A percentile compares a stretch with the other conserved stretches of the same genome.
These are phyloP conservation scores for Macrobrachium nipponense DNA, from an alignment of 1,140 invertebrate species.

Conservation along the genomic window DNA sequence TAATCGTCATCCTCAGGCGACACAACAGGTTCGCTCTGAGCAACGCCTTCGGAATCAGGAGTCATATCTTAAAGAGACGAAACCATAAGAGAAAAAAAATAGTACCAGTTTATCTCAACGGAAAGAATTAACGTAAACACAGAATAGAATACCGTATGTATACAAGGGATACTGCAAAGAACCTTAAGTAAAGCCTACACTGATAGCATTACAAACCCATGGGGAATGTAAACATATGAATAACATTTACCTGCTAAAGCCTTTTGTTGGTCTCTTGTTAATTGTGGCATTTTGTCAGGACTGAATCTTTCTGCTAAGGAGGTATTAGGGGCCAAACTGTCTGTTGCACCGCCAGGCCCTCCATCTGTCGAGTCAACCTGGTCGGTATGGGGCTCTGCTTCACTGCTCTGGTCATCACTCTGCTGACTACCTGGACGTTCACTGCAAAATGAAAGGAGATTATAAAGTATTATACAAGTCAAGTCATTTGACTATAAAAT, in stretches of 20 bases:
- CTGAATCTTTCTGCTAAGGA: conserved; percentile 38
- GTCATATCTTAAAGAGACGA: conserved; percentile 31
- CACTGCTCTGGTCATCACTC: conserved; percentile 64
- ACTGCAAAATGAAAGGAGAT: not conserved
- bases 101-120: too few species aligned
- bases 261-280: conserved; percentile 69
- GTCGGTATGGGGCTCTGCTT: conserved; percentile 63
- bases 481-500: not conserved
- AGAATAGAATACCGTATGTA: too few species aligned
- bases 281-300: conserved; percentile 66
- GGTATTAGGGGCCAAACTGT: conserved; percentile 8
- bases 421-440: conserved; percentile 61
- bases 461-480: not conserved
- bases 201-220: conserved; percentile 59
- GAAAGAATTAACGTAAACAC: too few species aligned
- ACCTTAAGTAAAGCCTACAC: too few species aligned
- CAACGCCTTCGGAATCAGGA: conserved; percentile 37
- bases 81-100: not conserved
- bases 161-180: too few species aligned
- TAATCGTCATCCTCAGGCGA: conserved; percentile 43
- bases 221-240: not conserved
- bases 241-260: conserved; percentile 68
- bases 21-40: conserved; percentile 11
- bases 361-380: conserved; percentile 47
- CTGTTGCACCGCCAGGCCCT: conserved; percentile 12